Base-by-base conservation (phyloP, 2,113 vertebrate species). In the Hypanus sabinus region DNA sequence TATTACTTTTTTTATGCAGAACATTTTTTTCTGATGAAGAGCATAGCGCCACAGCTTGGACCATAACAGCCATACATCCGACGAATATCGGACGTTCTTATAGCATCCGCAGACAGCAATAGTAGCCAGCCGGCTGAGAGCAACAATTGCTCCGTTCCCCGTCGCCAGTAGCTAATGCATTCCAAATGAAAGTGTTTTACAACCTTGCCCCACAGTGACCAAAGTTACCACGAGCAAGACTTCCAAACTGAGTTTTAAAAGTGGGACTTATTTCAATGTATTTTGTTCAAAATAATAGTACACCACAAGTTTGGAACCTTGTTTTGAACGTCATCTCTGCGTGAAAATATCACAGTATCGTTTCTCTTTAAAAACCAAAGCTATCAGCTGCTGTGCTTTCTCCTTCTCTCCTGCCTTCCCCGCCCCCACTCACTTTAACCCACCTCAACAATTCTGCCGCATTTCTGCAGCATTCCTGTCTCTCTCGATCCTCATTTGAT, bases 11-110 rank as follows among this genome's bases (percentile, higher is more conserved):
- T 30, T 68, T 60, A 33, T 33, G n/a, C 14, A 33, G 2, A 46
- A 46, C 0, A 46, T 46, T 30, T 36, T 71, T 33, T 73, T 8
- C 18, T 24, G 24, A 46, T 93, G 38, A 73, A 93, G 91, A 73
- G 9, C 91, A 46, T 24, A 93, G 91, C 70, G 70, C 68, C 91
- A 38, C 68, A 75, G 91, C 38, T 93, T 93, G 91, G 91, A 46
- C 65, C 70, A 5, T 38, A 71, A 71, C 90, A 92, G 68, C n/a
- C 30, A 8, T 73, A 8, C 3, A 55, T 46, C 14, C 33, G n/a
- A 62, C 33, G n/a, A 62, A 65, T 65, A 62, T 55, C 10, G 9
- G 60, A 11, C 24, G 22, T 11, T 12, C 18, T 90, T n/a, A 33
- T 18, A 6, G 30, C 60, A 33, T 2, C 5, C 14, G 60, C 11